phyloP scores from a whole-genome alignment of 2,113 vertebrate genomes.

The Hassar affinis region DNA sequence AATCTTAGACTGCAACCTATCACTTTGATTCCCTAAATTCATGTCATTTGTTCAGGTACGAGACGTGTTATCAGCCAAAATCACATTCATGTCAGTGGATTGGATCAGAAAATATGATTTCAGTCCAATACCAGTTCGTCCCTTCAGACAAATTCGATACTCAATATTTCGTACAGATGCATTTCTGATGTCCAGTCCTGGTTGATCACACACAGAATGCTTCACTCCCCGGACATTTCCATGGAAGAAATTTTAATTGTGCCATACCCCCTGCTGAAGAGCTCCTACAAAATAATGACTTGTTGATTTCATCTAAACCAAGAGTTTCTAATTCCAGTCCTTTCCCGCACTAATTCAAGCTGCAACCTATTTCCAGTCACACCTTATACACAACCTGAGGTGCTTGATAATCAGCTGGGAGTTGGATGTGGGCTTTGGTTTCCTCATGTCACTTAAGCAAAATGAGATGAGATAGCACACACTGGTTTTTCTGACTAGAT shows the following conservation, averaged over 20 bases:
- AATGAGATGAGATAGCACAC: neutral
- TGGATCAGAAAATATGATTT: constrained; percentile 10
- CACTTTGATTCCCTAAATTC: neutral
- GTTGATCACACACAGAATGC: neutral
- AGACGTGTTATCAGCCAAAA: neutral
- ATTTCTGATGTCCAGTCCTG: neutral
- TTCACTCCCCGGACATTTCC: neutral
- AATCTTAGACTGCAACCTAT: neutral
- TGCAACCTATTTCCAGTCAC: neutral
- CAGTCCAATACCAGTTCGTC: neutral
- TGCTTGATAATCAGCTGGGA: neutral
- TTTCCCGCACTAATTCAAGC: neutral
- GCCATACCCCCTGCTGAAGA: neutral
- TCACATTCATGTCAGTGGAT: neutral
- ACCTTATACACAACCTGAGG: neutral
- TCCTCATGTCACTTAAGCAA: too few relatives aligned
- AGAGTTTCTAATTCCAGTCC: neutral
- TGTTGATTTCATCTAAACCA: neutral
- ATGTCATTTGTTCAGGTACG: neutral
- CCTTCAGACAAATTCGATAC: neutral
- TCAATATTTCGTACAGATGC: neutral
- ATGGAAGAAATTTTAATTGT: neutral
- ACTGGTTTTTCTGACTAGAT: neutral
- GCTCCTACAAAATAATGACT: neutral
- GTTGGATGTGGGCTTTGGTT: neutral